Percentiles rank a stretch among this genome's conserved stretches.
Evolutionary conservation across 1,140 invertebrate species (phyloP).

Genomic region (Telenomus remus): DNA sequence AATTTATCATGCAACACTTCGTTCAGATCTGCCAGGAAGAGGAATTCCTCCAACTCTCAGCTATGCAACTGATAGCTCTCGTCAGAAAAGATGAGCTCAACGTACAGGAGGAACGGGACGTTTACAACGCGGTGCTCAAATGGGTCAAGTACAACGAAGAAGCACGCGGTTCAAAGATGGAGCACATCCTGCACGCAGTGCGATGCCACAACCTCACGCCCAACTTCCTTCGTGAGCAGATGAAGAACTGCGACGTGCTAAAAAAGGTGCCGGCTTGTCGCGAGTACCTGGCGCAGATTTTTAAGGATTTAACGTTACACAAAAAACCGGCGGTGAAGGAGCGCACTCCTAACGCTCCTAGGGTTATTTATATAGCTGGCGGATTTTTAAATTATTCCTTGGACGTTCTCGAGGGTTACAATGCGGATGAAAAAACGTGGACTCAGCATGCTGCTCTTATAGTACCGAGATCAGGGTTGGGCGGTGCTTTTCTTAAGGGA

Average conservation of each 20-base stretch:
- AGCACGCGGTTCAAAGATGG: slow-evolving; percentile 87
- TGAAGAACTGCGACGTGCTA: slow-evolving; percentile 92
- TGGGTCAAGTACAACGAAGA: slow-evolving; percentile 94
- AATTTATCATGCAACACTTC: slow-evolving; percentile 93
- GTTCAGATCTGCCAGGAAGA: slow-evolving; percentile 92
- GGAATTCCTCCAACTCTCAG: slow-evolving; percentile 89
- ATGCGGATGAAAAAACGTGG: slow-evolving; percentile 90
- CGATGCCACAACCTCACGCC: slow-evolving; percentile 94
- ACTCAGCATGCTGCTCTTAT: slow-evolving; percentile 84
- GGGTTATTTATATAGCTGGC: slow-evolving; percentile 92
- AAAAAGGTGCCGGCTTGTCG: slow-evolving; percentile 90
- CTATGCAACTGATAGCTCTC: slow-evolving; percentile 85
- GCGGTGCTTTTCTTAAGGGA: slow-evolving; percentile 90
- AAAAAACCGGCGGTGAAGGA: slow-evolving; percentile 88
- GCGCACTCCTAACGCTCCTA: slow-evolving; percentile 87
- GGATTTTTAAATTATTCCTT: slow-evolving; percentile 91
- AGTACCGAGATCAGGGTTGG: slow-evolving; percentile 89
- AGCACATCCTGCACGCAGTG: slow-evolving; percentile 89
- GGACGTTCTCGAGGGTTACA: slow-evolving; percentile 90
- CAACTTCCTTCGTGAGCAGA: slow-evolving; percentile 90
- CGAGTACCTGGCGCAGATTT: slow-evolving; percentile 92
- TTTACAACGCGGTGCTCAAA: slow-evolving; percentile 92
- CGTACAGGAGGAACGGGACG: slow-evolving; percentile 92
- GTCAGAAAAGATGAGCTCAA: slow-evolving; percentile 92
- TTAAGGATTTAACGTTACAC: slow-evolving; percentile 90